Conservation (phyloP, 2,888 invertebrate genomes). For the Azorinus chamasolen region DNA sequence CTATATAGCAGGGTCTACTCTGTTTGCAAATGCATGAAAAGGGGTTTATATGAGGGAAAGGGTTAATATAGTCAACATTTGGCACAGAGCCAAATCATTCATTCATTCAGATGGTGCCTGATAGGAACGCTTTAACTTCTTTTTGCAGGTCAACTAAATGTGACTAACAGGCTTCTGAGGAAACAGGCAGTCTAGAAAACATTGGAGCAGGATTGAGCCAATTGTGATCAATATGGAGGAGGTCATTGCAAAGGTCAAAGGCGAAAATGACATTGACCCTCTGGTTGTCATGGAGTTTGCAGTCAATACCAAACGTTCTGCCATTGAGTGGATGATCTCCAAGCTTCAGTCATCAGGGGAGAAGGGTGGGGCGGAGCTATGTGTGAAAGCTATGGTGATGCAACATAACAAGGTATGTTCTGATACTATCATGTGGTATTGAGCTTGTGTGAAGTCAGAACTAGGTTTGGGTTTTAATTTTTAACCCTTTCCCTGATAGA, state of each 20-base stretch:
- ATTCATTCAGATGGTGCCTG: too few species aligned
- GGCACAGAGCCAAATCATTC: too few species aligned
- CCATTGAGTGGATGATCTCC: conserved; percentile 81
- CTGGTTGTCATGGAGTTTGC: conserved; percentile 82
- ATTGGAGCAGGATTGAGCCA: background rate
- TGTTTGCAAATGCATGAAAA: too few species aligned
- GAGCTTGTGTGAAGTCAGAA: background rate
- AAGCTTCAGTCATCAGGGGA: conserved; percentile 74
- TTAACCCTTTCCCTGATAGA: too few species aligned
- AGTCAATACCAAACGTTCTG: conserved; percentile 70
- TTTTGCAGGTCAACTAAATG: too few species aligned
- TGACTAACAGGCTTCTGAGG: too few species aligned
- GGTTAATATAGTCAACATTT: too few species aligned
- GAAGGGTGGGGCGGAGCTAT: conserved; percentile 79
- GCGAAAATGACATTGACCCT: conserved; percentile 67
- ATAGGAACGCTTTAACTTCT: too few species aligned
- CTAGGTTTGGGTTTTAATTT: too few species aligned
- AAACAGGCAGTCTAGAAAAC: conserved; percentile 3
- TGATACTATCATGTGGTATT: background rate
- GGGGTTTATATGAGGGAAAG: too few species aligned
- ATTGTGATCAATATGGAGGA: conserved; percentile 40
- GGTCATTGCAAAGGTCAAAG: conserved; percentile 15
- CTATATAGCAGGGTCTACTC: too few species aligned
- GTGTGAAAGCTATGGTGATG: conserved; percentile 74
- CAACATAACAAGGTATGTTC: conserved; percentile 75